phyloP scores from a whole-genome alignment of 2,888 invertebrate species.

The Meganola albula region DNA sequence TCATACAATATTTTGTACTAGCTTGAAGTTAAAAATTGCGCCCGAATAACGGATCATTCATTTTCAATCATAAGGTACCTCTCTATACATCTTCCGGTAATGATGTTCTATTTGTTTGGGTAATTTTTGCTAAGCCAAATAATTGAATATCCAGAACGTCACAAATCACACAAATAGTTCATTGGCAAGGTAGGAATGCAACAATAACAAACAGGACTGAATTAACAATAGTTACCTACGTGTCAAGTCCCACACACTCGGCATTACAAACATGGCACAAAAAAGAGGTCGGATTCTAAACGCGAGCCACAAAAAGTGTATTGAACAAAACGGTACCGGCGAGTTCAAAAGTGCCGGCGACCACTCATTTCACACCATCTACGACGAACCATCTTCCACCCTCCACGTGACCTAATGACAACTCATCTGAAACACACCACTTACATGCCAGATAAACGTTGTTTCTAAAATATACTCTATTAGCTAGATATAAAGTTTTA shows the following conservation, averaged over 20 bases:
- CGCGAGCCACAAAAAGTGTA: slow-evolving; percentile 62
- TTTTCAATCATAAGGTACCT: no score
- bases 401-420: slow-evolving; percentile 68
- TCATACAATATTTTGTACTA: no score
- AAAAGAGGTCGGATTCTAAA: slow-evolving; percentile 71
- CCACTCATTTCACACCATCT: slow-evolving; percentile 71
- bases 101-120: no score
- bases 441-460: slow-evolving; percentile 19
- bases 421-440: slow-evolving; percentile 33
- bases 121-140: no score
- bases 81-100: no score
- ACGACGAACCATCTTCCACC: slow-evolving; percentile 39
- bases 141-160: no score
- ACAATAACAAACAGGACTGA: slow-evolving; percentile 66
- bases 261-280: slow-evolving; percentile 72
- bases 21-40: no score
- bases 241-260: slow-evolving; percentile 76
- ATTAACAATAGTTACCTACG: slow-evolving; percentile 72
- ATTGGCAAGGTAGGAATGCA: slow-evolving; percentile 44
- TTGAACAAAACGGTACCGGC: slow-evolving; percentile 67
- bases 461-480: slow-evolving; percentile 32
- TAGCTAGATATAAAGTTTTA: slow-evolving; percentile 12
- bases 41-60: no score
- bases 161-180: no score
- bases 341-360: slow-evolving; percentile 59